Evolutionary conservation across 2,888 invertebrate species (phyloP), one percentile per base, ranked within the genome.

Genomic region (Diarsia brunnea): DNA sequence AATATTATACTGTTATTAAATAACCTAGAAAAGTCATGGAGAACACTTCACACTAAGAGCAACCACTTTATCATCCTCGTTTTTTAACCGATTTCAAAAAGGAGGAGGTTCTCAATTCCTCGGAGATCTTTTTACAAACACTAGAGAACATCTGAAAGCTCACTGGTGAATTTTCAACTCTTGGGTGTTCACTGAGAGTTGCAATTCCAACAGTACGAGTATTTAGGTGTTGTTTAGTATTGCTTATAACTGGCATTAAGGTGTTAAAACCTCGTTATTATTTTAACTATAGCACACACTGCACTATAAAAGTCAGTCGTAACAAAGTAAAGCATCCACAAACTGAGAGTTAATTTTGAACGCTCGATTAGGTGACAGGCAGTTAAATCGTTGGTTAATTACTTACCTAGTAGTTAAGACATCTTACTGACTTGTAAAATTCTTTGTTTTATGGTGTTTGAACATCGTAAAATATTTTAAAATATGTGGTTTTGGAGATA

Each of bases 361-460:
- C 51, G 31, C 31, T 51, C 31, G 27, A 68, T 78, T 67, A 51
- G 43, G 31, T 31, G 79, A 53, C 69, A 53, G 21, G 24, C 51
- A 24, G 16, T 74, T 78, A 68, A 78, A 74, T 24, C 21, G 0
- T 31, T 24, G 12, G 79, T 78, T 53, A 69, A 79, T 47, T 24
- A 24, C n/a, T 31, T 47, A 24, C n/a, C 27, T 47, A 53, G 67
- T 78, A 69, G 68, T 53, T 68, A 51, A n/a, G 51, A 45, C 51
- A 45, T 45, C 51, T 78, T 64, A 66, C 27, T 78, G 78, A 12
- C 24, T 24, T n/a, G 45, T 68, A 31, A 60, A 45, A 21, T 76
- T 38, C 31, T 24, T 47, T 58, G 12, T 47, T 75, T 75, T 47
- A 75, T 19, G 11, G 2, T 47, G 11, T 47, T 31, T 8, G 43